Percentiles rank a stretch among this genome's conserved stretches.
phyloP scores from a whole-genome alignment of 2,797 vertebrate species.

The Macrochelys suwanniensis region DNA sequence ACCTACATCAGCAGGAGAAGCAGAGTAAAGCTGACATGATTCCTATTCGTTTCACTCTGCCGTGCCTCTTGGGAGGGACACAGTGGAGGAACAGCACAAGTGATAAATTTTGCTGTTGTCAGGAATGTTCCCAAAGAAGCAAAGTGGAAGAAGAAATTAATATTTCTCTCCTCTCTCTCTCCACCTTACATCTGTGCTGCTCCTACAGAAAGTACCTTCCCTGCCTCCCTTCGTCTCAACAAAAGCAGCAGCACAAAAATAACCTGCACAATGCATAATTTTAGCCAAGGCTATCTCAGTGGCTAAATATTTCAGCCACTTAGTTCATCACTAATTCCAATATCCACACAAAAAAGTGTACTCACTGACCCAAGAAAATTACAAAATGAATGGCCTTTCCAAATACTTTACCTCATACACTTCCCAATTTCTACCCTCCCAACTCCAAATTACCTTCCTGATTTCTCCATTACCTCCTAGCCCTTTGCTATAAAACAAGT shows the following conservation, averaged over 20 bases:
- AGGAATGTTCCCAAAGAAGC: not conserved
- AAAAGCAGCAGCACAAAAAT: not conserved
- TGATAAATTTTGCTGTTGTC: not conserved
- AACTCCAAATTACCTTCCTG: not conserved
- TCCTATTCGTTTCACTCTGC: not conserved
- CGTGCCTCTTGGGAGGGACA: rapidly evolving
- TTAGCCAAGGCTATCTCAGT: not conserved
- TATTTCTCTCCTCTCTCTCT: not conserved
- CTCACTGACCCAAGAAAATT: not conserved
- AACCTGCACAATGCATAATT: not conserved
- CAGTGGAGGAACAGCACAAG: not conserved
- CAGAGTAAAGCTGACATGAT: not conserved
- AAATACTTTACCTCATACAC: not conserved
- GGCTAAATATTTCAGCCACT: not conserved
- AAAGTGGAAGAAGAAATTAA: not conserved
- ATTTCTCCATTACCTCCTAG: not conserved
- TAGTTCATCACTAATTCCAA: not conserved
- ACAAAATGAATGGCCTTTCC: not conserved
- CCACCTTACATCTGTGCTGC: not conserved
- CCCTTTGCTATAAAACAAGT: not conserved
- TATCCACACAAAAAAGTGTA: not conserved
- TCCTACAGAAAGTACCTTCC: conserved; percentile 3
- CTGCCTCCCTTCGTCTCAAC: not conserved
- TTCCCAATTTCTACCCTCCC: not conserved
- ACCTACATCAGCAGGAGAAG: not conserved